Percentiles rank a stretch among this genome's conserved stretches.
phyloP scores from a whole-genome alignment of 2,113 vertebrate species.

The Cacatua alba region DNA sequence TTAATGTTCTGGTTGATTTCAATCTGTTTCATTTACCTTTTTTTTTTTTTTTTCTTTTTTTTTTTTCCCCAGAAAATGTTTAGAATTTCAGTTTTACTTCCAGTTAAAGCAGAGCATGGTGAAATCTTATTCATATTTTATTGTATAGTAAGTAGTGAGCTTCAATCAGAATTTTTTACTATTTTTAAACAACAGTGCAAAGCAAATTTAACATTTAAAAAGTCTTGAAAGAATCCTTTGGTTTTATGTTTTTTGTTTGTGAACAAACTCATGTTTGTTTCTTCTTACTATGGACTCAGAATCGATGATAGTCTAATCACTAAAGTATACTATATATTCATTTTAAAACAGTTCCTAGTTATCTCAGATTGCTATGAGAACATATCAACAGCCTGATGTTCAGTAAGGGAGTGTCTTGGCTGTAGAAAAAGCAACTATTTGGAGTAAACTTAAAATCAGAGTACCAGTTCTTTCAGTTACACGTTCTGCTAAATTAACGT shows the following conservation, averaged over 20 bases:
- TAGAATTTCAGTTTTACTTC: not conserved
- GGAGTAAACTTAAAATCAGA: not conserved
- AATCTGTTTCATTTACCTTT: not conserved
- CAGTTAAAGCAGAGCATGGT: not conserved
- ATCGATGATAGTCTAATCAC: not conserved
- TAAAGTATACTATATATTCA: not conserved
- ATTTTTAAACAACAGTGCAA: not conserved
- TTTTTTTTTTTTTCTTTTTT: no score
- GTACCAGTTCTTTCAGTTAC: not conserved
- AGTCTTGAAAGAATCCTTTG: not conserved
- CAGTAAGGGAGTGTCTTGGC: not conserved
- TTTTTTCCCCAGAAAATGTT: not conserved
- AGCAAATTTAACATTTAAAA: not conserved
- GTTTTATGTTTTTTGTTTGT: not conserved
- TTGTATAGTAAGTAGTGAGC: not conserved
- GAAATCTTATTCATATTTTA: not conserved
- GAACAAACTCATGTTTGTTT: not conserved
- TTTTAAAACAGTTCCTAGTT: not conserved
- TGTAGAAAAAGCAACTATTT: not conserved
- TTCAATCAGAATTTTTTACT: not conserved
- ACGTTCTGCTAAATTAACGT: not conserved
- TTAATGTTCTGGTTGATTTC: not conserved
- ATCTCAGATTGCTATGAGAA: not conserved
- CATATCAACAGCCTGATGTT: not conserved
- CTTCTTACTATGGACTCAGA: not conserved